phyloP scores from a whole-genome alignment of 35 echinoderm and acorn worm genomes.

The Apostichopus californicus region DNA sequence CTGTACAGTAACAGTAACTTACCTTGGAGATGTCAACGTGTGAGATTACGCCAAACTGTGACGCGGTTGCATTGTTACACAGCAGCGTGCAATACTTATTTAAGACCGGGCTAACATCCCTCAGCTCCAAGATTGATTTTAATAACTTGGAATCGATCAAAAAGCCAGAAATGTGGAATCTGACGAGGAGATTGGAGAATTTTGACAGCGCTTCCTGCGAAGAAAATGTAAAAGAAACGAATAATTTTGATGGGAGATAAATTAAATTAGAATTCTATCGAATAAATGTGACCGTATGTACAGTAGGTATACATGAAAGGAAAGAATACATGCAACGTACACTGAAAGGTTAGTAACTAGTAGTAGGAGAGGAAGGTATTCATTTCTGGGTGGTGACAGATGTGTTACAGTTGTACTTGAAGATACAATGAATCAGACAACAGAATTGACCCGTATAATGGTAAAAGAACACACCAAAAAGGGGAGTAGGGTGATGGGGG shows the following conservation, averaged over 20 bases:
- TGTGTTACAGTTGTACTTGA: too few species aligned
- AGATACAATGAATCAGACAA: too few species aligned
- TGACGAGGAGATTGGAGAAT: constrained; percentile 44
- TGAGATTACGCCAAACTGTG: constrained; percentile 76
- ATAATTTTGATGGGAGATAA: background rate
- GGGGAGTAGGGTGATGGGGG: too few species aligned
- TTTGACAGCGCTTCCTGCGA: constrained; percentile 62
- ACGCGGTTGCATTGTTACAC: constrained; percentile 41
- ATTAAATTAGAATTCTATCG: background rate
- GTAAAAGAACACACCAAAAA: too few species aligned
- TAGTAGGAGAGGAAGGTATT: too few species aligned
- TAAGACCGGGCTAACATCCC: background rate
- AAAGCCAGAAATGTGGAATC: constrained; percentile 61
- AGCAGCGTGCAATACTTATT: constrained; percentile 55
- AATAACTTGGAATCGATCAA: constrained; percentile 70
- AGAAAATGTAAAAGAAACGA: background rate
- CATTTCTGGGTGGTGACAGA: too few species aligned
- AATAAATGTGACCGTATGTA: too few species aligned
- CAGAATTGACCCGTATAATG: too few species aligned
- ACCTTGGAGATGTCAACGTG: constrained; percentile 67
- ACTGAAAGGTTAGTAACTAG: too few species aligned
- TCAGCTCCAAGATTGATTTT: constrained; percentile 47
- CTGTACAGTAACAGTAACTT: background rate
- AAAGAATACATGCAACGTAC: too few species aligned
- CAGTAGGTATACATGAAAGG: too few species aligned